A percentile compares a stretch with the other conserved stretches of the same genome.
Conservation (phyloP, 2,888 invertebrate genomes). For the Anagyrus pseudococci region DNA sequence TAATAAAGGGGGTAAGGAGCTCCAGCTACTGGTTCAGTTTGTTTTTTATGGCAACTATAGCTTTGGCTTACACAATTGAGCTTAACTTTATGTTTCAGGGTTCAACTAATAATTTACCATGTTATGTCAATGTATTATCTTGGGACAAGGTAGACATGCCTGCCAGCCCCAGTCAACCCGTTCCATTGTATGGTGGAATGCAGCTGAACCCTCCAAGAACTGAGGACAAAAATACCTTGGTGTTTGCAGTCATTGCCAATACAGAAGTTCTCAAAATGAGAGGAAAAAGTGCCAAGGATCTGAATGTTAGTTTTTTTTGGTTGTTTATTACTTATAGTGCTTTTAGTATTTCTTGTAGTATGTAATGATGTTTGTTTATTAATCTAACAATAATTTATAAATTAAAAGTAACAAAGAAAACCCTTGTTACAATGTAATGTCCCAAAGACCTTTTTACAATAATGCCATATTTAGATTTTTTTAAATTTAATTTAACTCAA, state of each 20-base stretch:
- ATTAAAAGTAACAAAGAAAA: too few relatives aligned
- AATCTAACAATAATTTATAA: not conserved
- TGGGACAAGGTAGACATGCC: conserved; percentile 78
- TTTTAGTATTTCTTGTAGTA: conserved; percentile 23
- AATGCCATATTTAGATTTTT: not conserved
- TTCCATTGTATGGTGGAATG: conserved; percentile 78
- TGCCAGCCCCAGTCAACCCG: conserved; percentile 70
- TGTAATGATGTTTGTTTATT: conserved; percentile 6
- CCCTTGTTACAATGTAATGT: not conserved
- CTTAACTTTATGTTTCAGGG: conserved; percentile 45
- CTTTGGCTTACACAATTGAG: not conserved
- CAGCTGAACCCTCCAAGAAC: conserved; percentile 69
- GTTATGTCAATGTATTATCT: conserved; percentile 71
- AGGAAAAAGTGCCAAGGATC: conserved; percentile 73
- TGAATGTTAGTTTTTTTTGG: conserved; percentile 64
- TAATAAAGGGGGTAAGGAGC: conserved; percentile 47
- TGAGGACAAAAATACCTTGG: conserved; percentile 67
- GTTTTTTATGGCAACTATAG: not conserved
- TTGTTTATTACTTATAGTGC: too few relatives aligned
- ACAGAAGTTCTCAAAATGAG: conserved; percentile 74
- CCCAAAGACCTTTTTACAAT: not conserved
- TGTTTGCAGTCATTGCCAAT: conserved; percentile 78
- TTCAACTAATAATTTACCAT: conserved; percentile 52
- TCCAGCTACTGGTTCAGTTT: not conserved
- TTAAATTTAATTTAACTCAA: not conserved